These are phyloP conservation scores for Falco punctatus DNA, from an alignment of 2,113 vertebrate genomes.

Conservation along the genomic window DNA sequence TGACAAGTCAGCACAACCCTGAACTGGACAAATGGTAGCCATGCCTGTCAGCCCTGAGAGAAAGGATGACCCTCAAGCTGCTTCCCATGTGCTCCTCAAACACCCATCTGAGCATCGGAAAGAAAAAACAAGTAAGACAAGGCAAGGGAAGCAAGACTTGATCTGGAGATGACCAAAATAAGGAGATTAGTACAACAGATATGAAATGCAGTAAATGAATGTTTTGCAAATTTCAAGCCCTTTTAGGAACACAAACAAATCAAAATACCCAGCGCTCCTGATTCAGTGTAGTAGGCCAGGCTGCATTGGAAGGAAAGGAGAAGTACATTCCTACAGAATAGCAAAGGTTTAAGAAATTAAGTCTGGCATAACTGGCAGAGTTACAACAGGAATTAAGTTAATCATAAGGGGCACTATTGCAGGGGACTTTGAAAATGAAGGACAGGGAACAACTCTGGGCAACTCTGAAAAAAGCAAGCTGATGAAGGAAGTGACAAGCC, in stretches of 20 bases:
- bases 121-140: neutral
- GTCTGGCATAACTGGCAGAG: neutral
- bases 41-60: neutral
- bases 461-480: neutral
- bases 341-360: neutral
- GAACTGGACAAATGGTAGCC: neutral
- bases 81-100: neutral
- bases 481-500: neutral
- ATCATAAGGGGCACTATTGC: neutral
- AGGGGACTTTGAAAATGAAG: neutral
- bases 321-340: neutral
- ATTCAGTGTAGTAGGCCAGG: neutral
- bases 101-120: neutral
- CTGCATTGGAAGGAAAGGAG: neutral
- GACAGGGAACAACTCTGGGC: neutral
- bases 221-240: neutral
- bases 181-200: neutral
- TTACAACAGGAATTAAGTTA: neutral
- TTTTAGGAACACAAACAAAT: neutral
- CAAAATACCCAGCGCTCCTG: neutral
- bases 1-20: neutral
- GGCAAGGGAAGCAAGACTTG: neutral
- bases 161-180: neutral
- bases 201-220: neutral
- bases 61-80: neutral